Evolutionary conservation across 2,113 vertebrate genomes (phyloP), one percentile per base, ranked within the genome.

Genomic region (Alectura lathami): DNA sequence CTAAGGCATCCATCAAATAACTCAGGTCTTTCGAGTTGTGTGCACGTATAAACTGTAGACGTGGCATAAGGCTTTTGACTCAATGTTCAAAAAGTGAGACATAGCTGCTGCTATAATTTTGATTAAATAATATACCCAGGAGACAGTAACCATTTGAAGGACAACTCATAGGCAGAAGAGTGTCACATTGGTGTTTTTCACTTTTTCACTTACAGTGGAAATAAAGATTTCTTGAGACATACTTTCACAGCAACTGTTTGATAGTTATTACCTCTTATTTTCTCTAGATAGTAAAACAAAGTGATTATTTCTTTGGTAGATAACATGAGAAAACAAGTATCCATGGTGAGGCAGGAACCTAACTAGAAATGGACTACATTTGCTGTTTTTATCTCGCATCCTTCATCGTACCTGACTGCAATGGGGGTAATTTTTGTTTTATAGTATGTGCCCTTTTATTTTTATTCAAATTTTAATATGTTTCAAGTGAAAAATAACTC

Each of bases 121-220:
- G 80, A 93, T 96, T 86, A 94, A 94, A 86, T 34, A 83, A 76
- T 66, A 53, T 30, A 50, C 36, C 57, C 54, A 94, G 88, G 91
- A 51, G 77, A 64, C 16, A 76, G 57, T 73, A 79, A 87, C 59
- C 59, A 91, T 72, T 89, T 91, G 75, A 40, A 84, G 73, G 36
- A 77, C 27, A 86, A 17, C 20, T 64, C 45, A 77, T 75, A 93
- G 66, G 70, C 38, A 9, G 85, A 94, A 86, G 69, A 54, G 26
- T 50, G 43, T 54, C 64, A 79, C 45, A 45, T 62, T 84, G 43
- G 24, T 59, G 94, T 96, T 96, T 82, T 85, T 93, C 8, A 23
- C n/a, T 56, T 94, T 85, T 83, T 62, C 50, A 50, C 42, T 82
- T 89, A 17, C 16, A 67, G 62, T 88, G 50, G 40, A 94, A 94